phyloP scores from a whole-genome alignment of 1,140 invertebrate species.

The Drosophila arizonae region DNA sequence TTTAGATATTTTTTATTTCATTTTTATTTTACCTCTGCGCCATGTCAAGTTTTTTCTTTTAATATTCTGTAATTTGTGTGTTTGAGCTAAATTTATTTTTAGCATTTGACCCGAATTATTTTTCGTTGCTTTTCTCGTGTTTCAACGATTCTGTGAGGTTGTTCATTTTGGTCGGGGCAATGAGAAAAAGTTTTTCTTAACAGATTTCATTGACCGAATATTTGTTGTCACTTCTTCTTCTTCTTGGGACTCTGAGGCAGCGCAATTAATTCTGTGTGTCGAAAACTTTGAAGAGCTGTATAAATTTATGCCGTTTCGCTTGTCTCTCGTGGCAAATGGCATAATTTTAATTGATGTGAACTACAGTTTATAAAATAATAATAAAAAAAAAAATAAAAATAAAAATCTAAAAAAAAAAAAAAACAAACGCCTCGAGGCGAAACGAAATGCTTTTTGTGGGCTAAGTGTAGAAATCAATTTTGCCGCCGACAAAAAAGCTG shows the following conservation, averaged over 20 bases:
- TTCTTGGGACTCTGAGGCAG: constrained; percentile 15
- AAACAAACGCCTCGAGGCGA: constrained; percentile 6
- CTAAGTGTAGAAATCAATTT: constrained; percentile 45
- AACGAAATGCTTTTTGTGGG: constrained; percentile 31
- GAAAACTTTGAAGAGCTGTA: constrained; percentile 14
- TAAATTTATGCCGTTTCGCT: constrained; percentile 10
- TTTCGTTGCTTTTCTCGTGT: constrained; percentile 16
- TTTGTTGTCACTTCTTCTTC: constrained; percentile 20
- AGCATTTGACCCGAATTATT: constrained; percentile 41
- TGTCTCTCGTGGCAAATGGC: constrained; percentile 29
- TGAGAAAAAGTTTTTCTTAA: background rate
- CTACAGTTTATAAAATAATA: constrained; percentile 5
- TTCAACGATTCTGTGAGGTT: background rate
- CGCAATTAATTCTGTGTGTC: constrained; percentile 36
- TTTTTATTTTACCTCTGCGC: background rate
- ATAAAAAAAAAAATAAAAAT: background rate
- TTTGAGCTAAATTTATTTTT: constrained; percentile 39
- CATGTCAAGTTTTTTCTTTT: background rate
- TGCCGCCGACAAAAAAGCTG: constrained; percentile 29
- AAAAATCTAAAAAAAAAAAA: background rate
- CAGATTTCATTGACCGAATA: background rate
- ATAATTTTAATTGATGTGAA: constrained; percentile 46
- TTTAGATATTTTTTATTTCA: background rate
- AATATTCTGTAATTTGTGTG: constrained; percentile 2
- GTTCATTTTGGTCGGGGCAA: background rate